These are phyloP conservation scores for Venustaconcha ellipsiformis DNA, from an alignment of 1,140 invertebrate genomes.

Conservation along the genomic window DNA sequence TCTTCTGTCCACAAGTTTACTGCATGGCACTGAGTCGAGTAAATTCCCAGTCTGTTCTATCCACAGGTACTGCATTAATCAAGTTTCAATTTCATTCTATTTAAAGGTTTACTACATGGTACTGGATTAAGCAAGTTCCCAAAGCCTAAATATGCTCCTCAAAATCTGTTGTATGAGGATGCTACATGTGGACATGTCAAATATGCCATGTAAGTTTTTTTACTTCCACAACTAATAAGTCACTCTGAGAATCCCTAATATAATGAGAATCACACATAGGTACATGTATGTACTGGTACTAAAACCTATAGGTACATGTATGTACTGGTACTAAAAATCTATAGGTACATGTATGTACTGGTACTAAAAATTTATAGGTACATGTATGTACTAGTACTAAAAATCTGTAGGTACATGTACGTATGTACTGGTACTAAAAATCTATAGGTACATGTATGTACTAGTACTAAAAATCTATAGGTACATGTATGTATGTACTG, in stretches of 20 bases:
- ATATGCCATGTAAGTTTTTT: slow-evolving; percentile 49
- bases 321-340: too few relatives aligned
- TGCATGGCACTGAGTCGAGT: background rate
- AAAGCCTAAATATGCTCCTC: slow-evolving; percentile 29
- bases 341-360: too few relatives aligned
- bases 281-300: background rate
- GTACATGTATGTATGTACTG: too few relatives aligned
- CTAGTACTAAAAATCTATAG: background rate
- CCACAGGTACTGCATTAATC: background rate
- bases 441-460: too few relatives aligned
- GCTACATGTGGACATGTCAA: slow-evolving; percentile 38
- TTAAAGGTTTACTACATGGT: slow-evolving; percentile 58
- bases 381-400: too few relatives aligned
- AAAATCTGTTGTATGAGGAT: slow-evolving; percentile 1
- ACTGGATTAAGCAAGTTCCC: slow-evolving; percentile 52
- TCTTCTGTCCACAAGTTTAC: background rate
- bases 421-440: too few relatives aligned
- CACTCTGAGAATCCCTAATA: background rate
- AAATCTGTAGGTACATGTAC: too few relatives aligned
- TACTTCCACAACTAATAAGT: background rate
- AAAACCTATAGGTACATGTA: background rate
- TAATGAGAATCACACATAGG: background rate
- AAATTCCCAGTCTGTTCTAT: background rate
- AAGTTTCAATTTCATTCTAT: slow-evolving; percentile 1
- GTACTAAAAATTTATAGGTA: too few relatives aligned